These are phyloP conservation scores for Nephrocerus scutellatus DNA, from an alignment of 2,888 invertebrate genomes.

Conservation along the genomic window DNA sequence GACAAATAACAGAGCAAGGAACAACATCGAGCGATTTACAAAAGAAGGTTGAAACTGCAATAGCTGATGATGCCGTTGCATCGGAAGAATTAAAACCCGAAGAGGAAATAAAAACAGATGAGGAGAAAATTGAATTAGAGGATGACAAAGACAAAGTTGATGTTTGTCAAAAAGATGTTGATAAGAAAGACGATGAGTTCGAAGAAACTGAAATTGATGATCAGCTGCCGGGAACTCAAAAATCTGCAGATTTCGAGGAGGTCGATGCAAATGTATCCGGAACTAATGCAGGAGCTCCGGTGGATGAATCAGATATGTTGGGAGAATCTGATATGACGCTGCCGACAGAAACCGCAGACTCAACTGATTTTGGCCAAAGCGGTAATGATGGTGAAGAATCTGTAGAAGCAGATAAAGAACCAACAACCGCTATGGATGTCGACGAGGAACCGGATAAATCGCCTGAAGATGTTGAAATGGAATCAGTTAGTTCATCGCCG, in stretches of 20 bases:
- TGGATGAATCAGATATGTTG: conserved; percentile 33
- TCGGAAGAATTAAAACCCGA: too few species aligned
- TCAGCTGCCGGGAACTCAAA: conserved; percentile 14
- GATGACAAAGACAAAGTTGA: too few species aligned
- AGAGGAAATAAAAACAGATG: too few species aligned
- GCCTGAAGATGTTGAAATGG: conserved; percentile 26
- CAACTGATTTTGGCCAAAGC: conserved; percentile 16
- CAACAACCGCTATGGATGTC: conserved; percentile 11
- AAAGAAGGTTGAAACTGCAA: conserved; percentile 19
- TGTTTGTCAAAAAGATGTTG: conserved; percentile 12
- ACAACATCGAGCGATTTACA: conserved; percentile 8
- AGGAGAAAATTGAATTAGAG: too few species aligned
- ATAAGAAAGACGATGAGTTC: too few species aligned
- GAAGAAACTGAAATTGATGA: too few species aligned
- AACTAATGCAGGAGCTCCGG: conserved; percentile 27
- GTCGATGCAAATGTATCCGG: conserved; percentile 28
- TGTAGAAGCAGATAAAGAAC: conserved; percentile 17
- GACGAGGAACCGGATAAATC: conserved; percentile 15
- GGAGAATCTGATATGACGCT: conserved; percentile 35
- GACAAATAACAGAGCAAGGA: conserved; percentile 12
- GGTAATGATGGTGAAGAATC: conserved; percentile 11
- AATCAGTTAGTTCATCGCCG: too few species aligned
- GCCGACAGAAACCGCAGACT: conserved; percentile 20
- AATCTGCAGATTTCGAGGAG: conserved; percentile 30
- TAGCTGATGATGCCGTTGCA: conserved; percentile 17